A percentile compares a stretch with the other conserved stretches of the same genome.
Conservation (phyloP, 2,888 invertebrate genomes). For the Acleris laterana region DNA sequence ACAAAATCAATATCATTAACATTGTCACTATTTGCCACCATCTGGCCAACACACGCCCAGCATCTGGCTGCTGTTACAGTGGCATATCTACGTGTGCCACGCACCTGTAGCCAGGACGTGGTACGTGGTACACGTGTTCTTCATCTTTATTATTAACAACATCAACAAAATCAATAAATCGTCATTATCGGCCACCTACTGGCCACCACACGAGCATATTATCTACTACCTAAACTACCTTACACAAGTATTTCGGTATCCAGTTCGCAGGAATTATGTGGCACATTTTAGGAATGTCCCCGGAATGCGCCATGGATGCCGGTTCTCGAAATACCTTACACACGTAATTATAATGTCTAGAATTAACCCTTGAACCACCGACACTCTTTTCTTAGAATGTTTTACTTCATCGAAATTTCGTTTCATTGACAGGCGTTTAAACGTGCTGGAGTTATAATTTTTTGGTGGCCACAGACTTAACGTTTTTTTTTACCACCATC, state of each 20-base stretch:
- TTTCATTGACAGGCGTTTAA: no score
- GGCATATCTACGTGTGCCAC: constrained; percentile 98
- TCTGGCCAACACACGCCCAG: constrained; percentile 90
- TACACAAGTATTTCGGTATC: constrained; percentile 12
- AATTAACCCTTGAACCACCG: no score
- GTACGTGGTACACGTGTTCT: constrained; percentile 81
- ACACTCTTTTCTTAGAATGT: no score
- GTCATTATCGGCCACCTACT: no score
- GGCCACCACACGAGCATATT: constrained; percentile 84
- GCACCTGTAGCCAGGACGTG: constrained; percentile 94
- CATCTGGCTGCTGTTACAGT: constrained; percentile 95
- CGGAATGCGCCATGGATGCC: not conserved
- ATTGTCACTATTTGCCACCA: no score
- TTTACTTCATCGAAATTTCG: no score
- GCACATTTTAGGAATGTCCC: not conserved
- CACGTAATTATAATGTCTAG: not conserved
- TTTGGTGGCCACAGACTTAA: no score
- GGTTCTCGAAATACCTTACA: not conserved
- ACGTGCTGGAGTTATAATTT: no score
- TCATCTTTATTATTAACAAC: not conserved
- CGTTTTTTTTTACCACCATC: no score
- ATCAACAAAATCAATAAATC: no score
- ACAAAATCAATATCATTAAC: no score
- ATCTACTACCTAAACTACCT: not conserved
- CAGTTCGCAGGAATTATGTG: not conserved